These are phyloP conservation scores for Brachionus asplanchnoidis DNA, from an alignment of 1,140 invertebrate genomes.

Conservation along the genomic window DNA sequence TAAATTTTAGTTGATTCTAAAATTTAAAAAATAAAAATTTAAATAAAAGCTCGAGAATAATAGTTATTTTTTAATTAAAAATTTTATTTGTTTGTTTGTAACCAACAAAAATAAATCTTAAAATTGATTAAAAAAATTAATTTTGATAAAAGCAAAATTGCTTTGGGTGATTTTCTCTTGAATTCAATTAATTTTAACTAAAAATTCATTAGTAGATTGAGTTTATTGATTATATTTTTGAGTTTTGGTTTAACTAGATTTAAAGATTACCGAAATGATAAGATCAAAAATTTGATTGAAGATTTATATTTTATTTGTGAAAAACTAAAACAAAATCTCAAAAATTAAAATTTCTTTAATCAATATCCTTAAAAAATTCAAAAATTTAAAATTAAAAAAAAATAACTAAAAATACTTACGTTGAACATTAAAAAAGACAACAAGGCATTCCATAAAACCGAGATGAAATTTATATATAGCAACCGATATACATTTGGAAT, in stretches of 20 bases:
- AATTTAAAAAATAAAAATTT: too few species aligned
- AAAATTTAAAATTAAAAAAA: neutral
- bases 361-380: conserved; percentile 28
- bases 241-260: neutral
- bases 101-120: neutral
- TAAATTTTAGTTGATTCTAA: too few species aligned
- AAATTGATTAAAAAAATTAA: neutral
- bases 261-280: neutral
- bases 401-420: neutral
- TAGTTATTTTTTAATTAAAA: too few species aligned
- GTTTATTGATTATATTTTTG: neutral
- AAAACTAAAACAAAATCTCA: neutral
- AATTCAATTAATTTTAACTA: neutral
- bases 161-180: neutral
- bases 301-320: neutral
- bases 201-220: neutral
- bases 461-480: conserved; percentile 17
- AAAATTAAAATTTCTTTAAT: neutral
- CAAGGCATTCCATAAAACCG: conserved; percentile 34
- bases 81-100: too few species aligned
- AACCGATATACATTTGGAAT: conserved; percentile 19
- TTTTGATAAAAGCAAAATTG: neutral
- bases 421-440: conserved; percentile 20
- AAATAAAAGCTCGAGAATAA: too few species aligned
- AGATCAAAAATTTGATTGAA: neutral